Conservation (phyloP, 37 sponge, comb jelly and placozoan species). For the Hexactinellida sp. region DNA sequence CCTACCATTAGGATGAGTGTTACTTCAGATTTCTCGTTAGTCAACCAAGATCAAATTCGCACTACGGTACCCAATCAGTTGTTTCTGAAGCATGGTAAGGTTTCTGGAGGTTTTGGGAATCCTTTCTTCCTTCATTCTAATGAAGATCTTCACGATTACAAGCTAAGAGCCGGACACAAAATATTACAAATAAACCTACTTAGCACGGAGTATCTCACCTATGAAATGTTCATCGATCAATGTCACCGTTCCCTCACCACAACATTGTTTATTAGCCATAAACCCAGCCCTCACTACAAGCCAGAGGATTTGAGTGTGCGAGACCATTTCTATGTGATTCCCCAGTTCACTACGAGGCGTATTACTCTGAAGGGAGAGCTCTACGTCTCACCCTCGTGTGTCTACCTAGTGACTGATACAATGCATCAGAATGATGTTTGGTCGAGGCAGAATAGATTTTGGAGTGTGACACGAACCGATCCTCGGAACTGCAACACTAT, state of each 20-base stretch:
- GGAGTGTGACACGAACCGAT: not conserved
- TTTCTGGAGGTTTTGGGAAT: constrained; percentile 1
- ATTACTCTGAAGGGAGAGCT: not conserved
- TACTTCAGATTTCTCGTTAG: not conserved
- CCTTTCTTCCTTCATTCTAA: not conserved
- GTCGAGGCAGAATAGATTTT: not conserved
- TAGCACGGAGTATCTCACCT: not conserved
- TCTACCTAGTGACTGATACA: not conserved
- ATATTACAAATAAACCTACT: not conserved
- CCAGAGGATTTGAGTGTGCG: not conserved
- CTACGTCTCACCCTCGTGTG: not conserved
- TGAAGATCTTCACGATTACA: not conserved
- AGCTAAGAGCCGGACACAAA: not conserved
- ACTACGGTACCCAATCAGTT: not conserved
- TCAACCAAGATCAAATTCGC: not conserved
- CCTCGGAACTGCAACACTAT: constrained; percentile 5
- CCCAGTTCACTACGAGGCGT: not conserved
- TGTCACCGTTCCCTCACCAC: not conserved
- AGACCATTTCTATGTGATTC: constrained; percentile 14
- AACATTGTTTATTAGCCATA: not conserved
- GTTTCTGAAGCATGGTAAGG: not conserved
- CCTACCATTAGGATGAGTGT: not conserved
- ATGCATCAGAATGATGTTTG: not conserved
- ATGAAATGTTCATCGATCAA: constrained; percentile 10
- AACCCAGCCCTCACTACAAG: not conserved